These are phyloP conservation scores for Thamnophis elegans DNA, from an alignment of 2,797 vertebrate genomes.

Conservation along the genomic window DNA sequence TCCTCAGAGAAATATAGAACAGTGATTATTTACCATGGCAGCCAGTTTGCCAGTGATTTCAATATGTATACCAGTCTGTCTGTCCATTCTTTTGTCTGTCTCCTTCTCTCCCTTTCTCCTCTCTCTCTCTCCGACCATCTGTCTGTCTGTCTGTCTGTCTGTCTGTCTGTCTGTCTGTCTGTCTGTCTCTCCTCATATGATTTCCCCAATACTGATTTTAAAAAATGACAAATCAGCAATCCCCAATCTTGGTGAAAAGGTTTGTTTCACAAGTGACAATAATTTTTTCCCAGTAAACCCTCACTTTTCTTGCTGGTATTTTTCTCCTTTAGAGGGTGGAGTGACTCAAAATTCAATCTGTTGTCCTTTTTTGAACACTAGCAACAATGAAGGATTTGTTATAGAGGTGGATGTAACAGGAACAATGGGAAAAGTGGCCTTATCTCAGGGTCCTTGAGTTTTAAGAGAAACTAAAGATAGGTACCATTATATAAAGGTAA, in stretches of 20 bases:
- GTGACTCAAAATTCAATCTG: background rate
- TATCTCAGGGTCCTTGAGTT: background rate
- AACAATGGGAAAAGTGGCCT: background rate
- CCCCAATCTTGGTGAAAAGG: conserved; percentile 44
- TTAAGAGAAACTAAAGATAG: background rate
- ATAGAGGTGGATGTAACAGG: background rate
- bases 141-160: too few species aligned
- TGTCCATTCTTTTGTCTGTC: background rate
- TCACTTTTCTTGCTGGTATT: background rate
- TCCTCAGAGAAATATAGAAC: conserved; percentile 20
- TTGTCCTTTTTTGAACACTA: background rate
- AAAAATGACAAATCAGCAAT: conserved; percentile 55
- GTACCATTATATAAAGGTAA: background rate
- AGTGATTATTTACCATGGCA: conserved; percentile 35
- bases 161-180: background rate
- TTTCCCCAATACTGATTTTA: conserved; percentile 23
- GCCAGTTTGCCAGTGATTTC: conserved; percentile 56
- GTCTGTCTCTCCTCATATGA: background rate
- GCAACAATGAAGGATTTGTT: background rate
- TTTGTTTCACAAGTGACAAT: conserved; percentile 52
- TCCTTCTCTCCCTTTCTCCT: background rate
- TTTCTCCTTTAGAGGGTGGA: background rate
- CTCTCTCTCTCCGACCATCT: background rate
- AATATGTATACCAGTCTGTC: conserved; percentile 29
- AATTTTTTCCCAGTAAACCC: conserved; percentile 49